These are phyloP conservation scores for Nymphicus hollandicus DNA, from an alignment of 2,113 vertebrate genomes.

Conservation along the genomic window DNA sequence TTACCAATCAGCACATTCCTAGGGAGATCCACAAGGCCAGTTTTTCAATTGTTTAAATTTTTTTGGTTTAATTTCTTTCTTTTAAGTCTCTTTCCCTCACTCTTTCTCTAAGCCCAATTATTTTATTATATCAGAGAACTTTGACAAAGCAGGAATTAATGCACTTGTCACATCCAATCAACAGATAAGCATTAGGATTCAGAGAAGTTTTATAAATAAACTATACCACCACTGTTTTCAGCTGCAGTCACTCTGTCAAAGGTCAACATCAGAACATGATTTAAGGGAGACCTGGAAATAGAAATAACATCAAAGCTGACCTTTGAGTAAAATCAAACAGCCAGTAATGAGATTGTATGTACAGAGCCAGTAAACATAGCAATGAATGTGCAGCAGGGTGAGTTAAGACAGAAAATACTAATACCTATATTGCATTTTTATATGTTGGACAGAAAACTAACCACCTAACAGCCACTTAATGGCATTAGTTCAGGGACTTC, in stretches of 20 bases:
- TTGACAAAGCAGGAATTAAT: background rate
- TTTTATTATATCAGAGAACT: background rate
- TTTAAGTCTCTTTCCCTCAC: background rate
- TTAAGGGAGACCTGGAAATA: conserved; percentile 51
- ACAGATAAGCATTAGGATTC: conserved; percentile 21
- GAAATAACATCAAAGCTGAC: conserved; percentile 42
- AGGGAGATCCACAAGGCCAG: background rate
- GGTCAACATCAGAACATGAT: conserved; percentile 48
- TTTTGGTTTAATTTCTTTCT: background rate
- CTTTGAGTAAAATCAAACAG: background rate
- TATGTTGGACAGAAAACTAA: background rate
- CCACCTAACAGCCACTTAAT: background rate
- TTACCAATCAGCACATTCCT: background rate
- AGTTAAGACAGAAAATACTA: background rate
- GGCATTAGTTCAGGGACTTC: background rate
- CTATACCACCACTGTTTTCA: conserved; percentile 13
- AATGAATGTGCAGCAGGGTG: background rate
- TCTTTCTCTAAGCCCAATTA: background rate
- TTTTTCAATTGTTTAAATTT: background rate
- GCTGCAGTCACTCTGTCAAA: conserved; percentile 48
- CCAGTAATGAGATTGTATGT: background rate
- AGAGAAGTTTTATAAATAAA: conserved; percentile 37
- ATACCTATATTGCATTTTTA: background rate
- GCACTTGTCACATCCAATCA: conserved; percentile 56
- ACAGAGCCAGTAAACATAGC: background rate